phyloP scores from a whole-genome alignment of 2,797 vertebrate genomes.

The Miichthys miiuy region DNA sequence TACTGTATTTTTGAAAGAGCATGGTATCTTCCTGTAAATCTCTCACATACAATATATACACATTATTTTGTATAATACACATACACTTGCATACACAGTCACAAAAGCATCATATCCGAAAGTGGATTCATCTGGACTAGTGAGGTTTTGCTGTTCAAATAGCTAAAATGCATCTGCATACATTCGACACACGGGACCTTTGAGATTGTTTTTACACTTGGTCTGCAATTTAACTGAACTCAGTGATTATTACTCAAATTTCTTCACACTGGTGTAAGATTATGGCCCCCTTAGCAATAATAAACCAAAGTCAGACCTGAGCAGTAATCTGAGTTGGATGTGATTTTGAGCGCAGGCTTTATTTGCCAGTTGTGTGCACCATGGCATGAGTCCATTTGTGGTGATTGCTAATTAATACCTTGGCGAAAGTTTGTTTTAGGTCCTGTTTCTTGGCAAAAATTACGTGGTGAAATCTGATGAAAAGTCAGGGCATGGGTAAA shows the following conservation, averaged over 20 bases:
- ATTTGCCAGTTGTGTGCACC: constrained; percentile 27
- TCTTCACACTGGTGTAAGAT: constrained; percentile 34
- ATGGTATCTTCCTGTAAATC: constrained; percentile 72
- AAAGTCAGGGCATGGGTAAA: background rate
- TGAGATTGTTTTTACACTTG: constrained; percentile 42
- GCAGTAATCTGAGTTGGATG: constrained; percentile 16
- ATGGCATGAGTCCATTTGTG: constrained; percentile 25
- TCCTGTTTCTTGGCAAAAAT: background rate
- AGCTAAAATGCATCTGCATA: constrained; percentile 80
- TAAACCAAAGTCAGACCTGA: constrained; percentile 40
- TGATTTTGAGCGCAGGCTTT: constrained; percentile 18
- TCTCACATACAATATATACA: constrained; percentile 83
- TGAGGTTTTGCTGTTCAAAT: constrained; percentile 69
- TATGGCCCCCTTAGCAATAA: constrained; percentile 40
- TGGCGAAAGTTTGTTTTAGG: constrained; percentile 8
- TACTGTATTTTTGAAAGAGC: constrained; percentile 80
- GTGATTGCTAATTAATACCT: constrained; percentile 27
- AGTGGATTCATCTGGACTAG: constrained; percentile 54
- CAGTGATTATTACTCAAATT: constrained; percentile 30
- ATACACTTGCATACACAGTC: constrained; percentile 73
- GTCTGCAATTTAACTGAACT: constrained; percentile 18
- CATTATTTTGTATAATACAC: constrained; percentile 72
- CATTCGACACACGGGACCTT: constrained; percentile 57
- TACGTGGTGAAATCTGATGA: background rate
- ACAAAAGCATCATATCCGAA: constrained; percentile 73